Base-by-base conservation (phyloP, 1,140 invertebrate genomes). In the Polyergus mexicanus region DNA sequence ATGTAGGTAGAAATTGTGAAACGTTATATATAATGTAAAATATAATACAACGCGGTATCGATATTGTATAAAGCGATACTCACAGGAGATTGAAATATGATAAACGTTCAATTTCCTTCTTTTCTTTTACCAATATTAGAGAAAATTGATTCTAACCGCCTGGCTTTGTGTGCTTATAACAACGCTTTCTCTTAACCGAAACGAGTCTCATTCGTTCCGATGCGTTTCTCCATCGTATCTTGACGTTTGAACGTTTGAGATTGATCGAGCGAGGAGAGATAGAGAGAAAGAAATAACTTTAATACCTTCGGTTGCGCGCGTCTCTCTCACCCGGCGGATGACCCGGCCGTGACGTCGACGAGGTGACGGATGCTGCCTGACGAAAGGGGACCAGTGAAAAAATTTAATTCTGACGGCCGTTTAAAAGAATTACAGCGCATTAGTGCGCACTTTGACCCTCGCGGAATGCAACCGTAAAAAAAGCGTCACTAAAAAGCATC, bases 301-400 rank as follows among this genome's bases (percentile, higher is more conserved):
- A 41, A 83, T 86, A 51, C 25, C 22, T 22, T 68, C 13, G 41
- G 38, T 22, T 78, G 58, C 65, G 58, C 65, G 66, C 65, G 28
- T 74, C 66, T 44, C 58, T 74, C 66, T 44, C 58, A 60, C 13
- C 47, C 28, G 41, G 47, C 32, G 56, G 16, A 51, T 22, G 28
- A 66, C 38, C n/a, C 63, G 32, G 44, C 62, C 35, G 25, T 25
- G 78, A 81, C 68, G 75, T 63, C 68, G 60, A 41, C 69, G 56
- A 87, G 76, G 76, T 90, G 86, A 91, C 88, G 86, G 85, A 92
- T 92, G 86, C 66, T 25, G 85, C 88, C 63, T 89, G 91, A 92
- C 91, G 86, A 91, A 92, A 92, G 54, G 47, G 60, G 60, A 44
- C 65, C 66, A 19, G 32, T 22, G 35, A 25, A 47, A 44, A 80